Base-by-base conservation (phyloP, 2,113 vertebrate genomes). In the Zapornia atra region DNA sequence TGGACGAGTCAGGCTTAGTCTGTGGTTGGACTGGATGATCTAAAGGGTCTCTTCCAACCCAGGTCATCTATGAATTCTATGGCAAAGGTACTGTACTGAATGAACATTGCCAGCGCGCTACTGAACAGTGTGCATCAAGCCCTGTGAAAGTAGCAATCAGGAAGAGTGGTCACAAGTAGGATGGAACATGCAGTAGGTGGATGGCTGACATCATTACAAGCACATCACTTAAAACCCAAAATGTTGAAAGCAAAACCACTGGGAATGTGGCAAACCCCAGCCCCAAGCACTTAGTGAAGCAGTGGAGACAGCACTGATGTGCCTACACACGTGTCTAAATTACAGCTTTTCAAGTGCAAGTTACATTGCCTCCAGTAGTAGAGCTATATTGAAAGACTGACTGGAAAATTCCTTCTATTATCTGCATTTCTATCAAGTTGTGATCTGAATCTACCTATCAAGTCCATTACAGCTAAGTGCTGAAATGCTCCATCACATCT, bases 121-220 rank as follows among this genome's bases (percentile, higher is more conserved):
- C 34, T 77, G 40, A 68, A 31, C 44, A 9, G 31, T 0, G 0
- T 66, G 2, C 31, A 26, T 24, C 6, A 65, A 6, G 44, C 78
- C 10, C 68, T 86, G 46, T 1, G 4, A 53, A 80, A 79, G 40
- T 0, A 56, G 54, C 2, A 54, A 10, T 44, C 31, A 18, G 75
- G 29, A 85, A 82, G 22, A 56, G 26, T 36, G 33, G 33, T 38
- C 34, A 29, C 20, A 19, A 29, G 31, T 19, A 61, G 50, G 34
- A 51, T 21, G 13, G 34, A 78, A 63, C 20, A n/a, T 40, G 56
- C 31, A 64, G 31, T 21, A 36, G 33, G 33, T 53, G 29, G 10
- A 48, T 91, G 34, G 66, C 54, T 63, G 40, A 83, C 88, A 84
- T 77, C 15, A 3, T 53, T 82, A 75, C 21, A 42, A 81, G 31